Evolutionary conservation across 1,140 invertebrate species (phyloP), one percentile per base, ranked within the genome.

Genomic region (Solen grandis): DNA sequence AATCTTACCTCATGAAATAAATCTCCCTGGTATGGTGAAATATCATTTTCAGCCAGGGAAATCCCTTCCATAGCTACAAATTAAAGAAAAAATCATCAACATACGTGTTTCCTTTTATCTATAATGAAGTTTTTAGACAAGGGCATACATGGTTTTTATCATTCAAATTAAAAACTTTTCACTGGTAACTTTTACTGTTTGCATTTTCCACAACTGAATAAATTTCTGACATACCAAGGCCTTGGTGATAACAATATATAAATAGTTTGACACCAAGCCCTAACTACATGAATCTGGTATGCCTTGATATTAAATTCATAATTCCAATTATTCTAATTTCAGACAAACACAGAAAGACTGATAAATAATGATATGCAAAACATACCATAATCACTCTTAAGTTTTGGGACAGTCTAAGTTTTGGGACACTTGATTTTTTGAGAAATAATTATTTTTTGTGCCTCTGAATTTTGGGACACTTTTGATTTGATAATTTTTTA

Each of bases 21-120:
- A 93, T 99, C 97, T 29, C 98, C 97, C 75, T 94, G 93, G 89
- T 99, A 99, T 0, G 98, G 97, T 90, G 97, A 95, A 60, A 98
- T 95, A 35, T 95, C 95, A 88, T 95, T 94, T 73, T 96, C 94
- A 73, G 95, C 94, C 59, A 99, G 93, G 89, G 95, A 95, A 14
- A 97, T 94, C 31, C 97, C 98, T 94, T 99, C 98, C 76, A 95
- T 94, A 86, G 97, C 95, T 96, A 86, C 52, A 94, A 94, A 76
- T n/a, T n/a, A n/a, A n/a, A n/a, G n/a, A 86, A 73, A 76, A 82
- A 85, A 57, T 25, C 19, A 22, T 25, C 19, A 29, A 29, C n/a
- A 25, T 25, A 33, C 16, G n/a, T 5, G 2, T 3, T 3, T 16
- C n/a, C 59, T 25, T 25, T 62, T 1, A 16, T 2, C 3, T 3